Percentiles rank a stretch among this genome's conserved stretches.
Conservation (phyloP, 2,113 vertebrate genomes). For the Austrofundulus limnaeus region DNA sequence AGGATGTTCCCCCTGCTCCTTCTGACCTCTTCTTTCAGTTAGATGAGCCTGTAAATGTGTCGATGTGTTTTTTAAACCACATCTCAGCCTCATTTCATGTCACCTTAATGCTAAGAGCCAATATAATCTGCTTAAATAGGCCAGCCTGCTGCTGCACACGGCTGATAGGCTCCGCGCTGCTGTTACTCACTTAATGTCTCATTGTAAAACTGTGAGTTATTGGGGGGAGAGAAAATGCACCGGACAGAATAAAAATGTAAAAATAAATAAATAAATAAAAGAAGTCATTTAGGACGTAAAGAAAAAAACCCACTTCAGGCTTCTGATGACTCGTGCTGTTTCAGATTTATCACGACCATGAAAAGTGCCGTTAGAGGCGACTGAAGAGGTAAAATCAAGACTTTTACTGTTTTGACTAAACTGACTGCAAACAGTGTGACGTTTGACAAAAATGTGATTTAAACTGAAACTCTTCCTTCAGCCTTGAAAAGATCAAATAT, state of each 20-base stretch:
- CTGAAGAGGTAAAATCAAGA: conserved; percentile 8
- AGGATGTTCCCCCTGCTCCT: conserved; percentile 6
- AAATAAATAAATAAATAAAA: neutral
- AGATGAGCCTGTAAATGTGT: conserved; percentile 27
- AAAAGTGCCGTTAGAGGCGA: too few relatives aligned
- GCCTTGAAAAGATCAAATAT: too few relatives aligned
- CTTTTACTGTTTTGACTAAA: conserved; percentile 5
- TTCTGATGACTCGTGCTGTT: conserved; percentile 42
- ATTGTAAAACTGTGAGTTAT: conserved; percentile 43
- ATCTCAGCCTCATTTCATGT: conserved; percentile 19
- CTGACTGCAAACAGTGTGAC: neutral
- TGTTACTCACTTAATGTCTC: conserved; percentile 38
- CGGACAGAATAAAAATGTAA: conserved; percentile 45
- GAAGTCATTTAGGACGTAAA: conserved; percentile 8
- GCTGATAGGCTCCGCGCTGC: conserved; percentile 34
- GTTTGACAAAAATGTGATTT: neutral
- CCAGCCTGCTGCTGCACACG: conserved; percentile 27
- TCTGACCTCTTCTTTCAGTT: conserved; percentile 33
- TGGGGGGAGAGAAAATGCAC: conserved; percentile 24
- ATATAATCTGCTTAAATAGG: conserved; percentile 60
- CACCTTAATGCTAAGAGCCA: conserved; percentile 33
- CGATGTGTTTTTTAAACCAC: conserved; percentile 23
- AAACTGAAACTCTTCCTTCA: too few relatives aligned
- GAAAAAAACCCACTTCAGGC: conserved; percentile 25
- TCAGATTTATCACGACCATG: conserved; percentile 18